Base-by-base conservation (phyloP, 1,140 invertebrate species). In the Trichonephila inaurata region DNA sequence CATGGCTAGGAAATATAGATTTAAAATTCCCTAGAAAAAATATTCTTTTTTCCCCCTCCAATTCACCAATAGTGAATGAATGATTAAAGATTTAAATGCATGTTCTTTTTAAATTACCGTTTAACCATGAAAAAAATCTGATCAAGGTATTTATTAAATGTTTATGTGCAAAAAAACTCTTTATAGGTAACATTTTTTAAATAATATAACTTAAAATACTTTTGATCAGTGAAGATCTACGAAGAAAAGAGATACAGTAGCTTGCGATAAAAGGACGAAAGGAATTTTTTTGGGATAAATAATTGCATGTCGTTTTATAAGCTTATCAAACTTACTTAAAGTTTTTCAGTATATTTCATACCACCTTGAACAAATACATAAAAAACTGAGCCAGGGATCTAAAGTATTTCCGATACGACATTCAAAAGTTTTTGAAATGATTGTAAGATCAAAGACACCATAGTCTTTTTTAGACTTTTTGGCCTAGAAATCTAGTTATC, bases 401-500 rank as follows among this genome's bases (percentile, higher is more conserved):
- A 77, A 33, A 77, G 28, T 40, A 28, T 77, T 77, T 33, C 72
- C 72, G 33, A 77, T 77, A 83, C 82, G 51, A 60, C 82, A 58
- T 83, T 83, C 40, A 83, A 83, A 83, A 83, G 82, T 83, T 83
- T 77, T 40, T 83, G 87, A 90, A 90, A 81, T 28, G 89, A 92
- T 85, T 92, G 81, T 58, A 66, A 83, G 90, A 92, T 92, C 90
- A 92, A 92, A 92, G 81, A 66, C 62, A n/a, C 21, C 58, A 60
- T 24, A n/a, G 19, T n/a, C 24, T 85, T 92, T 92, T 92, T 92
- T 77, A 64, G 81, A 60, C 61, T 77, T 92, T 66, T 51, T 92
- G 90, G 77, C 81, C 90, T 66, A 92, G 61, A 92, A 92, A 92
- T 92, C 90, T 85, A 66, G 28, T 92, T 92, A 92, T 92, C 90